These are phyloP conservation scores for Euura saliciscinereae DNA, from an alignment of 1,140 invertebrate genomes.

Conservation along the genomic window DNA sequence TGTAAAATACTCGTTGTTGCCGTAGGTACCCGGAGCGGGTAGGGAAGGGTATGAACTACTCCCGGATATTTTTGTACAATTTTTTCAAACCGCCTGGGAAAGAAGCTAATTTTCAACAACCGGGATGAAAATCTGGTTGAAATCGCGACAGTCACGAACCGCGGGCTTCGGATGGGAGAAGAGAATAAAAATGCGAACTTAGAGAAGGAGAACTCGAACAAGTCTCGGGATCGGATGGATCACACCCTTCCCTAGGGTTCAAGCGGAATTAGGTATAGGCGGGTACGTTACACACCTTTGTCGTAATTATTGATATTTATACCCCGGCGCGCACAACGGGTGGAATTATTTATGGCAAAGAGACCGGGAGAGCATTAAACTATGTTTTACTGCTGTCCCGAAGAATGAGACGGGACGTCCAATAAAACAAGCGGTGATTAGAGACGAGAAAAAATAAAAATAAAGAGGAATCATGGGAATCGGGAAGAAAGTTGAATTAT, in stretches of 20 bases:
- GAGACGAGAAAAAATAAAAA: too few species aligned
- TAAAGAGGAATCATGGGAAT: too few species aligned
- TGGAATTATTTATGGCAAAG: conserved; percentile 36
- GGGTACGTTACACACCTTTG: conserved; percentile 15
- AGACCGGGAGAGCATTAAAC: conserved; percentile 26
- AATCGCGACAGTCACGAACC: too few species aligned
- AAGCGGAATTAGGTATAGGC: conserved; percentile 2
- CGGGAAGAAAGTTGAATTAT: too few species aligned
- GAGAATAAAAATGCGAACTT: background rate
- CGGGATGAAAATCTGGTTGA: too few species aligned
- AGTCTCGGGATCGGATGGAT: background rate
- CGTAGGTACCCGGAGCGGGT: background rate
- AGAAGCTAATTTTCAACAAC: too few species aligned
- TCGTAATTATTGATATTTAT: conserved; percentile 39
- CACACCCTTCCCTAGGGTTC: background rate
- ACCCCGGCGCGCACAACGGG: conserved; percentile 18
- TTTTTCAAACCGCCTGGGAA: too few species aligned
- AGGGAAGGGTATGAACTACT: background rate
- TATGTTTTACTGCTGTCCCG: conserved; percentile 30
- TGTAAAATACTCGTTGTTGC: background rate
- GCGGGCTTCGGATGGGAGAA: background rate
- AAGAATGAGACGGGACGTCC: conserved; percentile 12
- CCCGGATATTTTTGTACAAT: background rate
- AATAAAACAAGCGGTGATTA: conserved; percentile 14
- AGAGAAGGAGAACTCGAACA: background rate